Evolutionary conservation across 2,797 vertebrate genomes (phyloP).

Genomic region (Ctenochaetus hawaiiensis): DNA sequence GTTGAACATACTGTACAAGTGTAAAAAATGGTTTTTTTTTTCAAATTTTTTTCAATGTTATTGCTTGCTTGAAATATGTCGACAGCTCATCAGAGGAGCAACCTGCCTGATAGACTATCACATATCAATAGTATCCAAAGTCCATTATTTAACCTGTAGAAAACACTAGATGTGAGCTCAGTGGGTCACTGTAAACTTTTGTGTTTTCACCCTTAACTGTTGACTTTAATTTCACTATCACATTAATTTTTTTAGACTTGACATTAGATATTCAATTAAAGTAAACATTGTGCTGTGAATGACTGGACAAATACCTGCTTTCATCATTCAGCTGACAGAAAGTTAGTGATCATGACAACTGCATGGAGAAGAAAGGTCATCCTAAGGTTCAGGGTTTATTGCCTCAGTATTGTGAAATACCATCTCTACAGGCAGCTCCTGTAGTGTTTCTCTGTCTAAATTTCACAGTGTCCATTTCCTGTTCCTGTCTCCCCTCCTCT

Average conservation of each 20-base stretch:
- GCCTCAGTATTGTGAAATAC: background rate
- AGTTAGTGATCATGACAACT: background rate
- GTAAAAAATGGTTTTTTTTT: background rate
- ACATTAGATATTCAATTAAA: too few relatives aligned
- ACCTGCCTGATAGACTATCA: too few relatives aligned
- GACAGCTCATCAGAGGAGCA: background rate
- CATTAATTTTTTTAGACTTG: too few relatives aligned
- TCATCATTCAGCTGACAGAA: background rate
- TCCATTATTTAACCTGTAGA: too few relatives aligned
- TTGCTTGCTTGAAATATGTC: background rate
- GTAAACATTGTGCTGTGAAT: too few relatives aligned
- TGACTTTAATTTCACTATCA: too few relatives aligned
- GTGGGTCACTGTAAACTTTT: too few relatives aligned
- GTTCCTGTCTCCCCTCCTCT: background rate
- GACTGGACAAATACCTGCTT: too few relatives aligned
- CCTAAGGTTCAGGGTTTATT: background rate
- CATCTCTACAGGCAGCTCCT: background rate
- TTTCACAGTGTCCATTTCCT: background rate
- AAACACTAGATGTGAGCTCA: too few relatives aligned
- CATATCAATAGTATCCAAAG: too few relatives aligned
- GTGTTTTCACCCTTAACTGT: too few relatives aligned
- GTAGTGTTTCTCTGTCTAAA: background rate
- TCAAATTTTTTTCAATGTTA: background rate
- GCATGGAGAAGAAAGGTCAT: background rate
- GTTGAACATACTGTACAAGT: background rate